Evolutionary conservation across 2,113 vertebrate species (phyloP).

Genomic region (Spea multiplicata): DNA sequence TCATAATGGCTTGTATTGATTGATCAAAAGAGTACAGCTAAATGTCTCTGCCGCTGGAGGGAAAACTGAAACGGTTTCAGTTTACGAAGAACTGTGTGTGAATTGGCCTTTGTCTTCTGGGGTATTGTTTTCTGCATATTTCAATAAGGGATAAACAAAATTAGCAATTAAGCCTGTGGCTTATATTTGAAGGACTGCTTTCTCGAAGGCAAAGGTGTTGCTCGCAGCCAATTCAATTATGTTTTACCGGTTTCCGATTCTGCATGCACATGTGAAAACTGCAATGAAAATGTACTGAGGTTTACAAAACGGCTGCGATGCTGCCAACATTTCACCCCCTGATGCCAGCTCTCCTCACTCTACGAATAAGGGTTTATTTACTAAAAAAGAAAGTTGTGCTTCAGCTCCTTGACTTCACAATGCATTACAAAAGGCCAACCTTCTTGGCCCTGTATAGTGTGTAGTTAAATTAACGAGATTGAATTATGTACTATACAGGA

Average conservation of each 20-base stretch:
- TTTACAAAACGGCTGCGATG: too few relatives aligned
- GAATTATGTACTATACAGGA: too few relatives aligned
- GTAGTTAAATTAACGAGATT: too few relatives aligned
- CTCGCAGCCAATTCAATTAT: not conserved
- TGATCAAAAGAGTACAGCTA: slow-evolving; percentile 62
- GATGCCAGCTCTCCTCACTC: too few relatives aligned
- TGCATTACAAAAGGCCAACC: too few relatives aligned
- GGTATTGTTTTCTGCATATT: slow-evolving; percentile 23
- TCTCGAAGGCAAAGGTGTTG: not conserved
- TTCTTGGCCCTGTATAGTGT: too few relatives aligned
- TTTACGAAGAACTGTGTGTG: slow-evolving; percentile 34
- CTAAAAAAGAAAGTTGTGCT: too few relatives aligned
- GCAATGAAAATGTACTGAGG: too few relatives aligned
- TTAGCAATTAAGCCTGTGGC: slow-evolving; percentile 20
- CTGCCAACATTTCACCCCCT: too few relatives aligned
- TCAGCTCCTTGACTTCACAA: too few relatives aligned
- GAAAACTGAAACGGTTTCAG: slow-evolving; percentile 52
- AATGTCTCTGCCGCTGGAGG: slow-evolving; percentile 54
- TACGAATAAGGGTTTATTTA: too few relatives aligned
- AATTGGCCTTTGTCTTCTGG: slow-evolving; percentile 26
- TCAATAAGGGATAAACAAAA: slow-evolving; percentile 29
- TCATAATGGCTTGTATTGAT: slow-evolving; percentile 64
- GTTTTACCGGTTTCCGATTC: not conserved
- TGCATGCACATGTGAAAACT: not conserved
- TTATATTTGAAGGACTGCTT: slow-evolving; percentile 12